These are phyloP conservation scores for Stegodyphus mimosarum DNA, from an alignment of 1,140 invertebrate species.

Conservation along the genomic window DNA sequence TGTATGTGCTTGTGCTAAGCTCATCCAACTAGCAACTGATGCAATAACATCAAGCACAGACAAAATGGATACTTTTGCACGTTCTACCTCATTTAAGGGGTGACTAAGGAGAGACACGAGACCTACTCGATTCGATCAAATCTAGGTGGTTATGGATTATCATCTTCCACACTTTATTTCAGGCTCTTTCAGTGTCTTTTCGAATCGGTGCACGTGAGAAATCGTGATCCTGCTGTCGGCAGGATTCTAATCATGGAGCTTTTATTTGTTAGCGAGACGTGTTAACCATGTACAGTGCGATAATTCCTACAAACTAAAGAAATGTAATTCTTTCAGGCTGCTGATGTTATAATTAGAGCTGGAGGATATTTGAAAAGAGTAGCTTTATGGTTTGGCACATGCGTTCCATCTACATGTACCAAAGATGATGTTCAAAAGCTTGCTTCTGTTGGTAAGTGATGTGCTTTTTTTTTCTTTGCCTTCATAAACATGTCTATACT, in stretches of 20 bases:
- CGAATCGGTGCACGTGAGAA: too few species aligned
- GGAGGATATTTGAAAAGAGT: constrained; percentile 5
- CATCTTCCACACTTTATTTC: too few species aligned
- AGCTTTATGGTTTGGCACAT: constrained; percentile 50
- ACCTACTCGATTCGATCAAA: too few species aligned
- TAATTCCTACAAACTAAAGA: background rate
- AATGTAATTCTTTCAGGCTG: constrained; percentile 2
- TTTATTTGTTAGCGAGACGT: background rate
- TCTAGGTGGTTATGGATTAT: too few species aligned
- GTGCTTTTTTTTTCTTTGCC: background rate
- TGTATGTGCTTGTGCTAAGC: too few species aligned
- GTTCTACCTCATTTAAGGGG: too few species aligned
- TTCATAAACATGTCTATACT: background rate
- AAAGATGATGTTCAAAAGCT: constrained; percentile 25
- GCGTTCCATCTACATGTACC: constrained; percentile 37
- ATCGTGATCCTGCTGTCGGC: too few species aligned
- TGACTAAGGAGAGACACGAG: too few species aligned
- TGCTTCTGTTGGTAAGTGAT: constrained; percentile 1
- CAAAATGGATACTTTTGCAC: too few species aligned
- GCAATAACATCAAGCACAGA: too few species aligned
- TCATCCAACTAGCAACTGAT: too few species aligned
- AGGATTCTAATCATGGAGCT: background rate
- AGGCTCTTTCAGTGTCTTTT: too few species aligned
- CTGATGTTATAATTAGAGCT: background rate
- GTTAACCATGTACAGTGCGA: background rate